A percentile compares a stretch with the other conserved stretches of the same genome.
Conservation (phyloP, 2,888 invertebrate genomes). For the Hirtodrosophila cameraria region DNA sequence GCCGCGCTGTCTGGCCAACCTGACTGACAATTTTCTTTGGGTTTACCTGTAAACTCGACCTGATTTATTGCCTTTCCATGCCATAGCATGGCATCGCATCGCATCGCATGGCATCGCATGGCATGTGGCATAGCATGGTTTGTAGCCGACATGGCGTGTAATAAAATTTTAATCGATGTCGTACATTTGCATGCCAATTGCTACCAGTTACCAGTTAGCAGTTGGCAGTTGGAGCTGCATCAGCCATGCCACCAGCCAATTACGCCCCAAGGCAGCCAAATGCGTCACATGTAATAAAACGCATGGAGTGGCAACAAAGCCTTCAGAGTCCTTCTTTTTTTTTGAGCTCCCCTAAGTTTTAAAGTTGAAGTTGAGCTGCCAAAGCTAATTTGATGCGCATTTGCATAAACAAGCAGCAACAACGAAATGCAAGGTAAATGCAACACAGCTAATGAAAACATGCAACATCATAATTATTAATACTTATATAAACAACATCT, state of each 20-base stretch:
- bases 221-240: slow-evolving; percentile 1
- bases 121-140: slow-evolving; percentile 52
- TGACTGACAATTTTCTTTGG: slow-evolving; percentile 76
- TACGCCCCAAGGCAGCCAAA: slow-evolving; percentile 62
- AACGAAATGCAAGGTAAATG: slow-evolving; percentile 21
- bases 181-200: slow-evolving; percentile 80
- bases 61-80: slow-evolving; percentile 68
- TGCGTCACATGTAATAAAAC: slow-evolving; percentile 76
- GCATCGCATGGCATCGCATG: slow-evolving; percentile 35
- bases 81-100: slow-evolving; percentile 9
- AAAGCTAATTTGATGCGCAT: slow-evolving; percentile 65
- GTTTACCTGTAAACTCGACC: slow-evolving; percentile 78
- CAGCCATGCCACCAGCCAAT: slow-evolving; percentile 38
- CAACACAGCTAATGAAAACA: slow-evolving; percentile 37
- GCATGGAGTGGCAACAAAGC: slow-evolving; percentile 59
- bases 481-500: slow-evolving; percentile 22
- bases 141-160: slow-evolving; percentile 74
- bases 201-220: slow-evolving; percentile 49
- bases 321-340: too few species aligned
- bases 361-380: too few species aligned
- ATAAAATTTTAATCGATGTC: slow-evolving; percentile 81
- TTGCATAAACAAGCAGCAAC: slow-evolving; percentile 65
- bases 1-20: slow-evolving; percentile 29
- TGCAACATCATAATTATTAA: slow-evolving; percentile 57
- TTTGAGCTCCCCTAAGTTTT: slow-evolving; percentile 37